Conservation (phyloP, 2,888 invertebrate genomes). For the Spatulosminthurus flaviceps region DNA sequence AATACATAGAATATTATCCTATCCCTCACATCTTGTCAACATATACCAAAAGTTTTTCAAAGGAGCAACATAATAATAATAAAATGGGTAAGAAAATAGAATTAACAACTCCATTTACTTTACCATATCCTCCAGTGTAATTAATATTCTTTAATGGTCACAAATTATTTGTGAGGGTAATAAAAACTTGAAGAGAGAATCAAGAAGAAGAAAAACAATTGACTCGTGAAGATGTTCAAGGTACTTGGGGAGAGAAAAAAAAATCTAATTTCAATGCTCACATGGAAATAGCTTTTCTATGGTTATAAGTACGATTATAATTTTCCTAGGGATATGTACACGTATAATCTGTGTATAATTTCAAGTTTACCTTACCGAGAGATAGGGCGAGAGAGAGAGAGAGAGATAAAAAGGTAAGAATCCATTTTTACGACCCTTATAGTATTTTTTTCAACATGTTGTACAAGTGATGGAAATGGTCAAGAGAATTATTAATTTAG, state of each 20-base stretch:
- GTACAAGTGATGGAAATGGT: constrained; percentile 18
- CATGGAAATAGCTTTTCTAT: too few relatives aligned
- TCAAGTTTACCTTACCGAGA: constrained; percentile 3
- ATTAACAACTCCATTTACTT: constrained; percentile 25
- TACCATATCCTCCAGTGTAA: not conserved
- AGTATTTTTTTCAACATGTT: not conserved
- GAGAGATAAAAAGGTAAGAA: not conserved
- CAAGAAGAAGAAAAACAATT: not conserved
- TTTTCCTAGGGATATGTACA: too few relatives aligned
- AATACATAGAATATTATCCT: not conserved
- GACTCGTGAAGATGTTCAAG: not conserved
- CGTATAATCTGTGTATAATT: too few relatives aligned
- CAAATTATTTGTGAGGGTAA: not conserved
- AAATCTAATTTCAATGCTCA: not conserved
- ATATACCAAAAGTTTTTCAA: not conserved
- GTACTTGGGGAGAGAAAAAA: not conserved
- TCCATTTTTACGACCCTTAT: constrained; percentile 11
- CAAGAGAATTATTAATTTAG: constrained; percentile 42
- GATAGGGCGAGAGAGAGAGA: too few relatives aligned
- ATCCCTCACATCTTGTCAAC: not conserved
- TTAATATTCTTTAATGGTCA: constrained; percentile 19
- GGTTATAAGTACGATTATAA: too few relatives aligned
- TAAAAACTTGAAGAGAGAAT: not conserved
- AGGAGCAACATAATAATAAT: too few relatives aligned
- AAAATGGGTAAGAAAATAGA: too few relatives aligned